Base-by-base conservation (phyloP, 2,113 vertebrate genomes). In the Crotalus tigris region DNA sequence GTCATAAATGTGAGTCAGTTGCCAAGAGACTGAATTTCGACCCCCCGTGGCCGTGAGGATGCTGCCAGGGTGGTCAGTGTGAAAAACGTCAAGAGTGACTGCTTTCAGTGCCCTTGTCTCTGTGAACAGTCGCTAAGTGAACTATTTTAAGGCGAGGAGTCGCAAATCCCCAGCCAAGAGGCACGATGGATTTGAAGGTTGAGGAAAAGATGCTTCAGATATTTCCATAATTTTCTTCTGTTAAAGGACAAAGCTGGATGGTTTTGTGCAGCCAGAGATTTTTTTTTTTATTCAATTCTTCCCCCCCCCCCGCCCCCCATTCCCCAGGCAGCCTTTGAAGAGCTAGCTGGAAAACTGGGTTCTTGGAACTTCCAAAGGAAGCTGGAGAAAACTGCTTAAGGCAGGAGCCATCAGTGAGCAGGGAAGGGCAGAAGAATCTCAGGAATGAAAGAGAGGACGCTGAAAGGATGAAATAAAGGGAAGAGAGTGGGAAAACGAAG, bases 261-360 rank as follows among this genome's bases (percentile, higher is more conserved):
- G 90, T 15, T 54, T 29, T 58, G 13, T 91, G 19, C 13, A 51
- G 17, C 12, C 69, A 39, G 15, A 17, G n/a, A 39, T 6, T 58
- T 39, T 91, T 64, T 69, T 3, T 39, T 33, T 89, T 85, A 5
- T 6, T 6, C 46, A 15, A 94, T 51, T 24, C 1, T 93, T 94
- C 57, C 85, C 0, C 0, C 39, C 49, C 49, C 49, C 49, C 49
- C 7, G 0, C 6, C 49, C 49, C 49, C 7, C 49, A 51, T 58
- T 91, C 53, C 94, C 91, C 91, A 89, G 95, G 69, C 4, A 54
- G 33, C 54, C 58, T 57, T 91, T 87, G 93, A 94, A 89, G 46
- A 7, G 33, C 3, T 46, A 51, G 58, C 24, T 0, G 0, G 17
- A 92, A 92, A 91, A 87, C 13, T n/a, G 89, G 94, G 94, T 53